These are phyloP conservation scores for Drosophila sproati DNA, from an alignment of 1,140 invertebrate genomes.

Conservation along the genomic window DNA sequence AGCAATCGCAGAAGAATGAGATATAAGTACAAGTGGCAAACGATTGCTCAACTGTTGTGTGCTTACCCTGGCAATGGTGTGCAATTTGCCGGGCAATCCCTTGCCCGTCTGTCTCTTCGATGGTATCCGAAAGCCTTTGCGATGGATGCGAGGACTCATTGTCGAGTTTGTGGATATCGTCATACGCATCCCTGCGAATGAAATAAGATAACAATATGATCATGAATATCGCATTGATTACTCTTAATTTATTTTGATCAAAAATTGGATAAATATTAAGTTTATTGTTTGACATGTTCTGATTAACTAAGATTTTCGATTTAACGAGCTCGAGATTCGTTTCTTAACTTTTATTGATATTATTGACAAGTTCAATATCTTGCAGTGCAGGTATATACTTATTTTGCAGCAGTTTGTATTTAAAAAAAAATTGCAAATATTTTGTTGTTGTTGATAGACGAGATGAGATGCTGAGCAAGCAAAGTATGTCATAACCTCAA, in stretches of 20 bases:
- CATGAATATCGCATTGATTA: too few species aligned
- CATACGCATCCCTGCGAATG: conserved; percentile 87
- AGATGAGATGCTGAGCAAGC: conserved; percentile 15
- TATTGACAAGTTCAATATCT: too few species aligned
- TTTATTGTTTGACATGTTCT: too few species aligned
- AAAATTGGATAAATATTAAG: too few species aligned
- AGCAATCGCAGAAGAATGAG: background rate
- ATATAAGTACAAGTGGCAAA: background rate
- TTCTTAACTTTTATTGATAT: too few species aligned
- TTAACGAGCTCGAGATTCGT: too few species aligned
- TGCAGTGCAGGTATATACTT: too few species aligned
- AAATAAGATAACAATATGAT: background rate
- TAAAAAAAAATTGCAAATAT: conserved; percentile 21
- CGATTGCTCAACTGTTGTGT: background rate
- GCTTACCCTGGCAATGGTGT: conserved; percentile 82
- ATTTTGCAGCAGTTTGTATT: background rate
- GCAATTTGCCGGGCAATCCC: conserved; percentile 85
- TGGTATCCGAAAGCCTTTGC: conserved; percentile 86
- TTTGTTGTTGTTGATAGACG: background rate
- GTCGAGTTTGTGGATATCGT: conserved; percentile 88
- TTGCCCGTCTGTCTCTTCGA: conserved; percentile 86
- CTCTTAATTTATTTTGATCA: too few species aligned
- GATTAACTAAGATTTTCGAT: too few species aligned
- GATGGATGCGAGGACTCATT: conserved; percentile 87
- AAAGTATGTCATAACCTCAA: conserved; percentile 23